phyloP scores from a whole-genome alignment of 2,797 vertebrate species.

The Acrocephalus scirpaceus region DNA sequence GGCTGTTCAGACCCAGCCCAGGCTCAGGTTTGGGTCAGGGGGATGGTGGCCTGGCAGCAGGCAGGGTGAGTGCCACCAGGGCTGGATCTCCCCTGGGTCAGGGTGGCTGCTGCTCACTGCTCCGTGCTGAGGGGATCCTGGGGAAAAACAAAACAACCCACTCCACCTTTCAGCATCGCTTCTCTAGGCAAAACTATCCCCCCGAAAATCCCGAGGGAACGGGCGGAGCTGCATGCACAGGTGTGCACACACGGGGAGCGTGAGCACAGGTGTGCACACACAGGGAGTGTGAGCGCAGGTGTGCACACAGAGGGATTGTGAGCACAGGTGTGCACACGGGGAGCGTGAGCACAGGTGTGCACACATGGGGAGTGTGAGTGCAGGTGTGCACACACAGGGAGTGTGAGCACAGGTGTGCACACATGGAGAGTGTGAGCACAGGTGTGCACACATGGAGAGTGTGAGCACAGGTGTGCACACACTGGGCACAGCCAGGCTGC shows the following conservation, averaged over 20 bases:
- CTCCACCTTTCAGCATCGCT: background rate
- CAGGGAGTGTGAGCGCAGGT: background rate
- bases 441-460: too few relatives aligned
- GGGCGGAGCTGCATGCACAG: background rate
- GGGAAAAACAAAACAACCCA: background rate
- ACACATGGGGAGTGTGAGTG: fast-evolving
- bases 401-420: background rate
- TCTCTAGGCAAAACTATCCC: background rate
- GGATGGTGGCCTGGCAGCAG: background rate
- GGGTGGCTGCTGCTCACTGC: background rate
- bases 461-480: background rate
- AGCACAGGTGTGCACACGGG: background rate
- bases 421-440: fast-evolving
- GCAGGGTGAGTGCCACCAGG: background rate
- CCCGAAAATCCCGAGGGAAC: background rate
- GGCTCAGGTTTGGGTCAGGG: background rate
- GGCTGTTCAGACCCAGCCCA: fast-evolving
- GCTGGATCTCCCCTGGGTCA: background rate
- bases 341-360: background rate
- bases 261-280: background rate
- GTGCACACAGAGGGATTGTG: fast-evolving
- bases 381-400: background rate
- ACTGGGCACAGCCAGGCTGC: background rate
- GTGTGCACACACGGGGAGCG: fast-evolving
- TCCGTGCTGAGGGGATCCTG: background rate